phyloP scores from a whole-genome alignment of 2,797 vertebrate genomes.

The Catharus ustulatus region DNA sequence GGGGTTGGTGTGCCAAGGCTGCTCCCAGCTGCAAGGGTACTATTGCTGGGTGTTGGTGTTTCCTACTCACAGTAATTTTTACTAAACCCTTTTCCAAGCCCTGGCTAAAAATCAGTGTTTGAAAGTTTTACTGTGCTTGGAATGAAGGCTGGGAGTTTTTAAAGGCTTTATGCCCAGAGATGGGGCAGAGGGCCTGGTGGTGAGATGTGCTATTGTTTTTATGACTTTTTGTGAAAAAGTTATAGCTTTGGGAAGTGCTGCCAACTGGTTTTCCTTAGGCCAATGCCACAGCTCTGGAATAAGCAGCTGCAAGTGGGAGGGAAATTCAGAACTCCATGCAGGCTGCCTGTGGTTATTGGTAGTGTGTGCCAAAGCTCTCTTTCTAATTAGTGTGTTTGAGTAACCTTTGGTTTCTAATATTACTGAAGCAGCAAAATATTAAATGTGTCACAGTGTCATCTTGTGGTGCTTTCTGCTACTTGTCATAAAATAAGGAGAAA shows the following conservation, averaged over 20 bases:
- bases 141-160: background rate
- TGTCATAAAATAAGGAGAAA: background rate
- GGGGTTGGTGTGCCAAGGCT: rapidly evolving
- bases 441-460: background rate
- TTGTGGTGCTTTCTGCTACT: background rate
- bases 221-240: background rate
- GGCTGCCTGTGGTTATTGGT: background rate
- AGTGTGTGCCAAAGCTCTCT: background rate
- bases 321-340: background rate
- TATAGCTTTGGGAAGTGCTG: background rate
- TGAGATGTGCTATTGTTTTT: background rate
- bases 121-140: background rate
- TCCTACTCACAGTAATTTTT: rapidly evolving
- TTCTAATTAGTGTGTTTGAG: background rate
- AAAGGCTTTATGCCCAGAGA: background rate
- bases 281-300: background rate
- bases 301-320: background rate
- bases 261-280: background rate
- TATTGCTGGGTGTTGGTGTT: rapidly evolving
- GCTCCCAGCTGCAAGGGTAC: rapidly evolving
- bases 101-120: rapidly evolving
- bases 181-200: background rate
- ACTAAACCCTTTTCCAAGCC: rapidly evolving
- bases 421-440: background rate
- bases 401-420: background rate